phyloP scores from a whole-genome alignment of 2,113 vertebrate genomes.

The Lagopus muta region DNA sequence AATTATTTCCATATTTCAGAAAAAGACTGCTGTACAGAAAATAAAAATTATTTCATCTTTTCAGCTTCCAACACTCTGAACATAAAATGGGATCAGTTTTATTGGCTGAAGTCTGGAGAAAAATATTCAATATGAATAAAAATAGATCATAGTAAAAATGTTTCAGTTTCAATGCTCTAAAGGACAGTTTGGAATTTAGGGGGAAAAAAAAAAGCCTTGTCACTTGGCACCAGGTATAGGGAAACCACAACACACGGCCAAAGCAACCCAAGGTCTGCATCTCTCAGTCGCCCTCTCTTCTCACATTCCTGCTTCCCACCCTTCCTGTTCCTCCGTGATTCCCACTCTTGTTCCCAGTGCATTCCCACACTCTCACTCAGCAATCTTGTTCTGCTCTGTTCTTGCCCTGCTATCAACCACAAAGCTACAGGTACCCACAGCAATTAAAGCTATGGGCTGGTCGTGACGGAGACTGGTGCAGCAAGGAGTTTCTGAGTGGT shows the following conservation, averaged over 20 bases:
- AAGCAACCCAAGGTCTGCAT: neutral
- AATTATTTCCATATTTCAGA: neutral
- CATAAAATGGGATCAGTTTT: neutral
- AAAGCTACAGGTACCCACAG: neutral
- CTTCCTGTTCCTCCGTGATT: neutral
- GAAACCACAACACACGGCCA: neutral
- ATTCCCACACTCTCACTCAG: neutral
- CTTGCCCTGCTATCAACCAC: neutral
- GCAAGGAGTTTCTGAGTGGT: neutral
- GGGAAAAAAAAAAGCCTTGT: neutral
- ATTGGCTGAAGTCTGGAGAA: neutral
- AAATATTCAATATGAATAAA: neutral
- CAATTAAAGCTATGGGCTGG: rapidly evolving
- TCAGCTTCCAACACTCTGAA: neutral
- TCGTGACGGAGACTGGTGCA: neutral
- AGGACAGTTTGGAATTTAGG: neutral
- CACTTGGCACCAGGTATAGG: neutral
- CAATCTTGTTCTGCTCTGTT: neutral
- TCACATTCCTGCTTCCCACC: neutral
- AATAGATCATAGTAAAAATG: neutral
- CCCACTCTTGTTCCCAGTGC: neutral
- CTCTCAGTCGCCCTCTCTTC: neutral
- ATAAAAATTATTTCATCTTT: neutral
- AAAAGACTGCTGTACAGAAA: neutral
- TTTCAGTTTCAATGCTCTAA: neutral